These are phyloP conservation scores for Bombus superbus DNA, from an alignment of 1,140 invertebrate species.

Conservation along the genomic window DNA sequence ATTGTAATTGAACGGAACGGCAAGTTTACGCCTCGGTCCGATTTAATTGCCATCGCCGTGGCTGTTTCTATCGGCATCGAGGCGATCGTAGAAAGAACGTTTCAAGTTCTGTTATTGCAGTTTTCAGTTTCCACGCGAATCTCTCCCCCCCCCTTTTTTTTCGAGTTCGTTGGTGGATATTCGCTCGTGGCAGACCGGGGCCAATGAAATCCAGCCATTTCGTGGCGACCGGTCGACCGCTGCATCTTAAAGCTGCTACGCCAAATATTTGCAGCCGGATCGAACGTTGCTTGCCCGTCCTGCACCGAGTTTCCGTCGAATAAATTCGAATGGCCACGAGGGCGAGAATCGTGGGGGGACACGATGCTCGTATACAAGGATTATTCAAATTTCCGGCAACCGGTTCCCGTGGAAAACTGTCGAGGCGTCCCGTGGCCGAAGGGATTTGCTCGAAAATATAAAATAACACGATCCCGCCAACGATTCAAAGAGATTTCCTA, in stretches of 20 bases:
- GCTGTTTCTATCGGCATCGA: not conserved
- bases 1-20: not conserved
- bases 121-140: not conserved
- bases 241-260: constrained; percentile 34
- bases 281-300: not conserved
- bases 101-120: not conserved
- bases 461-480: constrained; percentile 39
- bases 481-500: constrained; percentile 31
- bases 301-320: constrained; percentile 17
- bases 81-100: not conserved
- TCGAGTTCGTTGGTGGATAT: not conserved
- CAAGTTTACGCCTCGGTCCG: not conserved
- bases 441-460: constrained; percentile 44
- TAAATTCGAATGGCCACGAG: constrained; percentile 58
- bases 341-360: not conserved
- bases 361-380: constrained; percentile 51
- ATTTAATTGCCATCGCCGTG: not conserved
- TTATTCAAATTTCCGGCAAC: constrained; percentile 65
- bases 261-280: constrained; percentile 28
- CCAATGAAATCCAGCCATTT: constrained; percentile 20
- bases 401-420: constrained; percentile 1
- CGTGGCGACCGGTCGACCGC: not conserved
- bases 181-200: not conserved
- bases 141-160: not conserved
- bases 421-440: constrained; percentile 18